Evolutionary conservation across 2,888 invertebrate genomes (phyloP).

Genomic region (Agrochola lychnidis): DNA sequence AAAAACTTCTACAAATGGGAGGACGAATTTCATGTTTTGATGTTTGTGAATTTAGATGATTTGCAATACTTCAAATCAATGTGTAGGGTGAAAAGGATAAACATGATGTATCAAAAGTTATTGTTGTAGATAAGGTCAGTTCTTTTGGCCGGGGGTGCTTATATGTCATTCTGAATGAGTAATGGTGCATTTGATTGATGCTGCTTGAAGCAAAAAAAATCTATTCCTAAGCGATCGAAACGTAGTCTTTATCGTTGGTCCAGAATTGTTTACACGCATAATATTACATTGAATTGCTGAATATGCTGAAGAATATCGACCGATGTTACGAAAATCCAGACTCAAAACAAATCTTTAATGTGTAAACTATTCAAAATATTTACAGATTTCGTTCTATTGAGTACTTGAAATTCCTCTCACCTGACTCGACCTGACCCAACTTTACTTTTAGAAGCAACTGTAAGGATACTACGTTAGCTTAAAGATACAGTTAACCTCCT

Average conservation of each 20-base stretch:
- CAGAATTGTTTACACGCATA: not conserved
- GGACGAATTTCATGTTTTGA: conserved; percentile 68
- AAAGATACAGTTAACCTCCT: not conserved
- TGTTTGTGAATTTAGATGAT: conserved; percentile 67
- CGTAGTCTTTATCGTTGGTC: not conserved
- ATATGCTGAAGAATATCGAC: no score
- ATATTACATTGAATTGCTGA: not conserved
- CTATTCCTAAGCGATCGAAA: not conserved
- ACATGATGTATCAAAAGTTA: conserved; percentile 40
- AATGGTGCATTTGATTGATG: conserved; percentile 47
- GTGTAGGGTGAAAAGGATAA: conserved; percentile 34
- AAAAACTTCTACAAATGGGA: conserved; percentile 60
- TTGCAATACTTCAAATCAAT: conserved; percentile 61
- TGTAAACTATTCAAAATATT: not conserved
- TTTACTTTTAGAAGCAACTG: not conserved
- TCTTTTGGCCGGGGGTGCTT: not conserved
- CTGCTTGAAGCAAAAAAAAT: conserved; percentile 1
- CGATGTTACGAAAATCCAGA: not conserved
- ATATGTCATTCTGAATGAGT: conserved; percentile 27
- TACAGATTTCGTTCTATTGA: not conserved
- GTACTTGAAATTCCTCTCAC: not conserved
- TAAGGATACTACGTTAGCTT: not conserved
- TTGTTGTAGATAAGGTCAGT: conserved; percentile 32
- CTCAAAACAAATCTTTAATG: not conserved
- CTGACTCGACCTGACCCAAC: no score